Percentiles rank a stretch among this genome's conserved stretches.
These are phyloP conservation scores for Bombylius major DNA, from an alignment of 2,888 invertebrate genomes.

Conservation along the genomic window DNA sequence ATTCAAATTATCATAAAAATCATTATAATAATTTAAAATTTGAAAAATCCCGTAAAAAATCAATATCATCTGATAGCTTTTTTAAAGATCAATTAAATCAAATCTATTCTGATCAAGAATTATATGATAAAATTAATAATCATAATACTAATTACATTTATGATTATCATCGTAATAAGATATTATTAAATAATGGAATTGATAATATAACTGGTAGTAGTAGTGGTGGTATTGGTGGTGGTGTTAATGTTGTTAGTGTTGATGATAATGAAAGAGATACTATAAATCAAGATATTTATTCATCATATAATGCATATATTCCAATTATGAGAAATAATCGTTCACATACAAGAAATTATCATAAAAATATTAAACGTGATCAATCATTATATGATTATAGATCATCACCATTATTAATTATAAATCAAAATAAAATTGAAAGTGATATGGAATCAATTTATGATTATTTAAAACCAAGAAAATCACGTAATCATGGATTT, in stretches of 20 bases:
- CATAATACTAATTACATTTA: conserved; percentile 13
- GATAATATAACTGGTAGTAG: conserved; percentile 4
- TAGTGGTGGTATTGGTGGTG: conserved; percentile 7
- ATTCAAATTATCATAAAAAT: too few relatives aligned
- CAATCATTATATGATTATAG: background rate
- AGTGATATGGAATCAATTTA: conserved; percentile 37
- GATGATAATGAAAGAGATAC: background rate
- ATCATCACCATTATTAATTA: conserved; percentile 7
- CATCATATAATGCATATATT: background rate
- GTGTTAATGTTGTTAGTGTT: background rate
- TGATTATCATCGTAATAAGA: too few relatives aligned
- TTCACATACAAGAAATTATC: background rate
- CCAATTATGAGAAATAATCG: background rate
- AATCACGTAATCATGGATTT: conserved; percentile 33
- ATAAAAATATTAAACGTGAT: conserved; percentile 9
- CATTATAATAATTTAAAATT: background rate
- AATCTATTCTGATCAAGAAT: conserved; percentile 13
- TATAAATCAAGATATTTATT: conserved; percentile 3
- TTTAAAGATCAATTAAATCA: conserved; percentile 31
- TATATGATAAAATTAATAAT: conserved; percentile 26
- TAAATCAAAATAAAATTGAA: conserved; percentile 26
- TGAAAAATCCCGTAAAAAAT: conserved; percentile 25
- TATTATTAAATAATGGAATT: background rate
- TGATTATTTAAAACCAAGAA: conserved; percentile 36
- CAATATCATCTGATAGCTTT: conserved; percentile 34